Base-by-base conservation (phyloP, 2,797 vertebrate species). In the Acanthurus tractus region DNA sequence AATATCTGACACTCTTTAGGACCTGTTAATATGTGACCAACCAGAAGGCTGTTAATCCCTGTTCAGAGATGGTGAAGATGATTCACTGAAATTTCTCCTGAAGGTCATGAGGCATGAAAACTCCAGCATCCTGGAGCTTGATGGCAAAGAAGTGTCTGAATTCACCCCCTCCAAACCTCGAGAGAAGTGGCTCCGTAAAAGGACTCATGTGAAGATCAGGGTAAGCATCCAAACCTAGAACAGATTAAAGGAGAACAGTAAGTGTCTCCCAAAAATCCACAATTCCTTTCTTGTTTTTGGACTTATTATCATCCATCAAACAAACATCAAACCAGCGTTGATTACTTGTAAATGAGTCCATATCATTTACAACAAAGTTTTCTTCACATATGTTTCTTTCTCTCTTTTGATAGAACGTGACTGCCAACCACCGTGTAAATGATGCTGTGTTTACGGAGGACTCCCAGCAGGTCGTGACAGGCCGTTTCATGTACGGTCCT, bases 61-160 rank as follows among this genome's bases (percentile, higher is more conserved):
- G 52, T 52, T 22, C 23, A 15, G 15, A 44, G 29, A 48, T 11
- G 12, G 62, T 48, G 15, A 65, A 14, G 29, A 52, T 96, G 89
- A 87, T 50, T 71, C 34, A 64, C 0, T 62, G 17, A 78, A 57
- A 58, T 81, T 18, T 85, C 14, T 65, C 22, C 82, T 4, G 6
- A 82, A 99, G 98, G 97, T 99, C 78, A 99, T 99, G 97, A 96
- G 98, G 58, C 98, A 99, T 0, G 98, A 99, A 89, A 99, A 95
- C 80, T 95, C 97, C 0, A 98, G 98, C 25, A 96, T 99, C 75
- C 78, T 99, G 86, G 98, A 99, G 88, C 95, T 99, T 36, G 97
- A 99, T 0, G 98, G 98, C 55, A 99, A 98, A 86, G 98, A 99
- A 89, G 96, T 99, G 59, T 97, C 98, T 0, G 96, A 98, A 69